Evolutionary conservation across 1,140 invertebrate genomes (phyloP), one percentile per base, ranked within the genome.

Genomic region (Panulirus ornatus): DNA sequence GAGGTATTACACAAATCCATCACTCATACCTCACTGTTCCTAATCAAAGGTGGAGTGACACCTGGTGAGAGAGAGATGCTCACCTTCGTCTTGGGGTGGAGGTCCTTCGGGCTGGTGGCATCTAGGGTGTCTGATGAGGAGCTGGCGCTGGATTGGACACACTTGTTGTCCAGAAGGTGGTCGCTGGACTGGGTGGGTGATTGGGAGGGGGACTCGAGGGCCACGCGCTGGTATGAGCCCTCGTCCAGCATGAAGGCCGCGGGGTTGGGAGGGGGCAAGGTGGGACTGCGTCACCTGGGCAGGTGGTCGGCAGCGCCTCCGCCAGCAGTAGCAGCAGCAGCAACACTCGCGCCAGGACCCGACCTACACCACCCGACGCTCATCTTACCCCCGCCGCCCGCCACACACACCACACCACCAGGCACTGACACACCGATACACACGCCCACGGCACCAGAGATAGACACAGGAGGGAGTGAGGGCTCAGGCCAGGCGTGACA

Each of bases 181-280:
- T 89, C 79, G 38, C 88, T 89, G 54, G 88, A 89, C 70, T 89
- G 88, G 30, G 88, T 89, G n/a, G 88, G 88, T 27, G 88, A 89
- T 81, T 89, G 88, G 27, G 88, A 89, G 79, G 88, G 88, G 34
- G 88, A 89, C 79, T 89, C 88, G 34, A 89, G 81, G 70, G 88
- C 88, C 88, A 89, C 88, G 30, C 88, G 88, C 70, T 89, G 88
- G 81, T 89, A 89, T 47, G 54, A 44, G 34, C 79, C 88, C 38
- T 82, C 88, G 79, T 89, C 88, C 79, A 89, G 76, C 88, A 89
- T 89, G 66, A 89, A 89, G 88, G 81, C 54, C 42, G 75, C 54
- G 16, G 44, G 27, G 42, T 0, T 36, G 54, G 54, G 54, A n/a
- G n/a, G n/a, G n/a, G n/a, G n/a, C 1, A 34, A 40, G 38, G 40